These are phyloP conservation scores for Vidua macroura DNA, from an alignment of 2,113 vertebrate species.

Conservation along the genomic window DNA sequence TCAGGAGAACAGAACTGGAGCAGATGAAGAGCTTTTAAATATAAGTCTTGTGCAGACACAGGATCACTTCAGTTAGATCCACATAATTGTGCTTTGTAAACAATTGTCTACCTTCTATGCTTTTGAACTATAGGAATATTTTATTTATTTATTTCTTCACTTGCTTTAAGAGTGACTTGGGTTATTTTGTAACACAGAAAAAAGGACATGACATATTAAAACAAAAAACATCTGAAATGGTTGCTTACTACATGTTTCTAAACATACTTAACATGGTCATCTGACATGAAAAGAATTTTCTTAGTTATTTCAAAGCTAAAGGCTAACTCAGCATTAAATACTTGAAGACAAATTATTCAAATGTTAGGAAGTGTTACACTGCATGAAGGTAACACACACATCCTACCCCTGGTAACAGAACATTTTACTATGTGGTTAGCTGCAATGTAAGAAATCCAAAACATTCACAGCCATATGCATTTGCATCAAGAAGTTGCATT, in stretches of 20 bases:
- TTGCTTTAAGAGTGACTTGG: not conserved
- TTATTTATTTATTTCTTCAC: not conserved
- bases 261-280: not conserved
- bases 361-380: not conserved
- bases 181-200: not conserved
- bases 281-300: not conserved
- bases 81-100: not conserved
- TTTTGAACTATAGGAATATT: not conserved
- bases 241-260: not conserved
- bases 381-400: accelerated
- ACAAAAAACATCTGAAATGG: not conserved
- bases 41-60: not conserved
- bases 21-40: not conserved
- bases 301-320: not conserved
- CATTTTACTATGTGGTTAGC: not conserved
- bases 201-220: not conserved
- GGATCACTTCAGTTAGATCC: not conserved
- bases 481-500: not conserved
- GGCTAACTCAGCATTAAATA: not conserved
- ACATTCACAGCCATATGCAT: not conserved
- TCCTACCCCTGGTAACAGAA: not conserved
- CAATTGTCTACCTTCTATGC: not conserved
- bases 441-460: not conserved
- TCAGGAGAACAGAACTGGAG: not conserved
- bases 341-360: not conserved